phyloP scores from a whole-genome alignment of 2,797 vertebrate species.

The Paguma larvata region DNA sequence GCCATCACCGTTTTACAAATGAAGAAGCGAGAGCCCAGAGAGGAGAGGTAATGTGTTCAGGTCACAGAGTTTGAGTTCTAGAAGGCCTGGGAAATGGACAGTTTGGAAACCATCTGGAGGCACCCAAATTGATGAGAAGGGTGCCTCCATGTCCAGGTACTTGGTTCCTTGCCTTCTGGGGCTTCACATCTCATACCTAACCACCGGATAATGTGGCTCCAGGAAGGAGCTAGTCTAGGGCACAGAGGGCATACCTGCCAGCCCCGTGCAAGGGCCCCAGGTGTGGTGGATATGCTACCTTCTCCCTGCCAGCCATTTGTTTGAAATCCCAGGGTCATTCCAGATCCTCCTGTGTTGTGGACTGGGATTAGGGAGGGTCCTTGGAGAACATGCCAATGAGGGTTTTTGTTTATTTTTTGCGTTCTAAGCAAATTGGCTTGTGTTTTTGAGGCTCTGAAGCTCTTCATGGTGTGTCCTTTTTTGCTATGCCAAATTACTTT shows the following conservation, averaged over 20 bases:
- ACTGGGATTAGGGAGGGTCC: neutral
- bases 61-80: neutral
- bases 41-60: neutral
- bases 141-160: neutral
- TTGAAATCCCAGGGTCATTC: neutral
- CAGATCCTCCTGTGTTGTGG: neutral
- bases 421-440: neutral
- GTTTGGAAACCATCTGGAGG: neutral
- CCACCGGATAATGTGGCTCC: neutral
- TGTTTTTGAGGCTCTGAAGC: neutral
- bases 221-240: neutral
- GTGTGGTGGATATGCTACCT: neutral
- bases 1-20: neutral
- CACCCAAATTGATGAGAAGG: neutral
- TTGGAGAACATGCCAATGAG: neutral
- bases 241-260: neutral
- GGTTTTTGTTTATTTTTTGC: neutral
- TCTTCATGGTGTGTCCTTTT: neutral
- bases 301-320: neutral
- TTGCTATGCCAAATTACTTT: neutral
- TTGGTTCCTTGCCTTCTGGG: neutral
- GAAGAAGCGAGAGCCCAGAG: neutral
- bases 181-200: neutral
- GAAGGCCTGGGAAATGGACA: neutral
- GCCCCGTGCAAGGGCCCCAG: neutral